Base-by-base conservation (phyloP, 2,113 vertebrate species). In the Ceratotherium simum region DNA sequence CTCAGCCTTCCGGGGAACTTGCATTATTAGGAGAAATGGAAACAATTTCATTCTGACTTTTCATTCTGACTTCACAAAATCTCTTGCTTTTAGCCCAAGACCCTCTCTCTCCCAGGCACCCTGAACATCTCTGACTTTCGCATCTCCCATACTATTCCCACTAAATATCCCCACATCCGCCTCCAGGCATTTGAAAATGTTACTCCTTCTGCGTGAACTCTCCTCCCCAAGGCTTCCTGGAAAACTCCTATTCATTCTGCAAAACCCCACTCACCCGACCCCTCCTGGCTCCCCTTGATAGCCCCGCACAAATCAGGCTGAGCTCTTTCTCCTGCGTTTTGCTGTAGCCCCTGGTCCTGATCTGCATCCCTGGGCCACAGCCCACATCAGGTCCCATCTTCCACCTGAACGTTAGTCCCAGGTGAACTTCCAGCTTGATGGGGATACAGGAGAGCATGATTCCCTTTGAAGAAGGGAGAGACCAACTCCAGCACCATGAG, bases 311-410 rank as follows among this genome's bases (percentile, higher is more conserved):
- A 84, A 75, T 36, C 25, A 23, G 33, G 33, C 42, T 18, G 56
- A 36, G 7, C 3, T 4, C 9, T 20, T 21, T 6, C 67, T 6
- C 23, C 3, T 16, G 23, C 1, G 0, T 56, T 81, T 56, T 54
- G 20, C 58, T 0, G 9, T 3, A 5, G 6, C 0, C 23, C 10
- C 17, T 0, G 1, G 7, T 33, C 20, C 62, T 80, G 25, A 31
- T 8, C 3, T 7, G 11, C 7, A 1, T 10, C 11, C 33, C 14
- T 5, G 13, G 42, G 31, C 3, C 31, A n/a, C 56, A 27, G 39
- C 6, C 3, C 5, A 3, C 25, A 3, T 60, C 1, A 9, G 0
- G 16, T 8, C 42, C 73, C 6, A 0, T 33, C 4, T 5, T 33
- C 5, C 18, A 16, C 14, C 17, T 39, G 75, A 67, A 56, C 2